Base-by-base conservation (phyloP, 2,113 vertebrate species). In the Edolisoma coerulescens region DNA sequence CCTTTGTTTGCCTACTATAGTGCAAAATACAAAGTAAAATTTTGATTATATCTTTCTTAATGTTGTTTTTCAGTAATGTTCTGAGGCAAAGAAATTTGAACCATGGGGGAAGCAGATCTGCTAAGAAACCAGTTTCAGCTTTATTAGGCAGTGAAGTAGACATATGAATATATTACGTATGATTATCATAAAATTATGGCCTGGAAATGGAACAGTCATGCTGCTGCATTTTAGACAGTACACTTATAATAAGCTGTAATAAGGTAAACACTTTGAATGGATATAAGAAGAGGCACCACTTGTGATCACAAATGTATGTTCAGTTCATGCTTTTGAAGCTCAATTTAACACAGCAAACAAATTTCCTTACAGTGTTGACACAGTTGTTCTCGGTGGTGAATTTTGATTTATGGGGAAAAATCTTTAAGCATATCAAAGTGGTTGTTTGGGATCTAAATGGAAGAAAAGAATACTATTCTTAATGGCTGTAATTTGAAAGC, bases 141-240 rank as follows among this genome's bases (percentile, higher is more conserved):
- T 97, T 98, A 97, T 97, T 95, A 97, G 84, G 80, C 94, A 79
- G 84, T 77, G 89, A 74, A 93, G 71, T 94, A 97, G 97, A 92
- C 84, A 93, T 87, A 87, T 96, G 98, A 98, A 98, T 98, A 97
- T 91, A 97, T 97, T 98, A 96, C 96, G 87, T 96, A 83, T 90
- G 88, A 98, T 98, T 98, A 98, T 95, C 98, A 98, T 98, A 96
- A 98, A 98, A 97, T 98, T 98, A 97, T 91, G 96, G 96, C 65
- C 86, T 98, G 94, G 95, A 98, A 98, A 97, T 96, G 96, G 96
- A 98, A 79, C 95, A 97, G 96, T 96, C 97, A 96, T 96, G 96
- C 95, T 96, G 91, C 91, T 97, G 97, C 97, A 97, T 98, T 98
- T 97, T 91, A 97, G 97, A 91, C 94, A 96, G 97, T 94, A 96